phyloP scores from a whole-genome alignment of 2,797 vertebrate genomes.

The Catharus ustulatus region DNA sequence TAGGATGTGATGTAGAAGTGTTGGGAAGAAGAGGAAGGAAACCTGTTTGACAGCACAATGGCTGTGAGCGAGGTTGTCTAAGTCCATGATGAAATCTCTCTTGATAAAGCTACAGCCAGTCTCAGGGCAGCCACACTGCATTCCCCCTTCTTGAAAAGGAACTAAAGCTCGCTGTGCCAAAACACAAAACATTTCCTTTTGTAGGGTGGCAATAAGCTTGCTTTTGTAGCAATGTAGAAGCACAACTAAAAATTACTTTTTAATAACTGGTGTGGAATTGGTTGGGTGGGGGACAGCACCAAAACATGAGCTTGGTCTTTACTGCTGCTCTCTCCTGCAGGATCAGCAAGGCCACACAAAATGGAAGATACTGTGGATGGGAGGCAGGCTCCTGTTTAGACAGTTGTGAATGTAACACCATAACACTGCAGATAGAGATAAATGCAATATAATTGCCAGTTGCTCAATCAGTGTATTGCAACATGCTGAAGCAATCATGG shows the following conservation, averaged over 20 bases:
- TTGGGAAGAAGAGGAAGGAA: slow-evolving; percentile 50
- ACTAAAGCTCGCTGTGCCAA: neutral
- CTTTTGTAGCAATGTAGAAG: neutral
- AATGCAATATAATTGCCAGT: neutral
- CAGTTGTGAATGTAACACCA: neutral
- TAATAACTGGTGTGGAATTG: neutral
- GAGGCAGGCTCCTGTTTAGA: neutral
- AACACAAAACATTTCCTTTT: neutral
- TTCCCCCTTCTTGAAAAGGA: neutral
- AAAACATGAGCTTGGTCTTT: neutral
- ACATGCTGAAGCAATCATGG: neutral
- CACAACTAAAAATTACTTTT: neutral
- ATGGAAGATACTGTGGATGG: neutral
- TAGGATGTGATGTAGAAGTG: slow-evolving; percentile 31
- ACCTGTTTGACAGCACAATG: slow-evolving; percentile 35
- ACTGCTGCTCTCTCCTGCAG: neutral
- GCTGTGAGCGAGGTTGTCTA: neutral
- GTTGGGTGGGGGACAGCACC: neutral
- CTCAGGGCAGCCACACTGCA: neutral
- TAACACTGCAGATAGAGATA: neutral
- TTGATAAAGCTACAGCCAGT: neutral
- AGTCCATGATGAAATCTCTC: neutral
- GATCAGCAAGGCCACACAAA: neutral
- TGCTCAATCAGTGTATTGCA: neutral
- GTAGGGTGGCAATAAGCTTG: neutral